Conservation (phyloP, 2,113 vertebrate species). For the Hippocampus zosterae region DNA sequence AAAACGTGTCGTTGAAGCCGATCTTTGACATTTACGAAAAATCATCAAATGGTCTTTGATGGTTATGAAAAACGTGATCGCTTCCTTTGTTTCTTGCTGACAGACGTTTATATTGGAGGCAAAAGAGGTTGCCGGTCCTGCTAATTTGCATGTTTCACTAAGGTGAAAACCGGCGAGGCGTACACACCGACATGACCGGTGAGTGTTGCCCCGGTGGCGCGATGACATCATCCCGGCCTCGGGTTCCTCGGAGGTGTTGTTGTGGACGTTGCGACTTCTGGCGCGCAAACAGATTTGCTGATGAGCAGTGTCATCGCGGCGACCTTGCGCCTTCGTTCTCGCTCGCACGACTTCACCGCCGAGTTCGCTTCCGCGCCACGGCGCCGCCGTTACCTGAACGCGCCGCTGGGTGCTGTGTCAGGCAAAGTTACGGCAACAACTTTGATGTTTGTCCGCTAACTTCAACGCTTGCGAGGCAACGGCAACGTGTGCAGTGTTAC, state of each 20-base stretch:
- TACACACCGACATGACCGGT: slow-evolving; percentile 11
- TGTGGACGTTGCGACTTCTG: slow-evolving; percentile 10
- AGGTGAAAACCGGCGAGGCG: not conserved
- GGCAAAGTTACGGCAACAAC: not conserved
- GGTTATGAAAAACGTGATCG: no score
- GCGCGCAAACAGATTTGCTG: slow-evolving; percentile 48
- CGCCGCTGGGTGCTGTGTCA: not conserved
- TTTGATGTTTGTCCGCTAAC: not conserved
- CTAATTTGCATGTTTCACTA: slow-evolving; percentile 4
- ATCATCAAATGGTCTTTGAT: no score
- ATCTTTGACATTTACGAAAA: no score
- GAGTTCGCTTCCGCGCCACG: not conserved
- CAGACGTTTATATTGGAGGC: no score
- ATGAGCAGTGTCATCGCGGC: slow-evolving; percentile 42
- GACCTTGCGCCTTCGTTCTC: slow-evolving; percentile 43
- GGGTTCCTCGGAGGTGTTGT: slow-evolving; percentile 32
- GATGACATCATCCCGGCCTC: slow-evolving; percentile 26
- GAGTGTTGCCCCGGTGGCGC: slow-evolving; percentile 37
- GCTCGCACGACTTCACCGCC: slow-evolving; percentile 5
- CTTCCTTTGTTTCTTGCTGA: no score
- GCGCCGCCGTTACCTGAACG: not conserved
- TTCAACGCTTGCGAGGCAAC: not conserved
- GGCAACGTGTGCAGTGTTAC: no score
- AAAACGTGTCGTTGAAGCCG: no score
- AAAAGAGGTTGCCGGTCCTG: not conserved